A percentile compares a stretch with the other conserved stretches of the same genome.
These are phyloP conservation scores for Cheilosia variabilis DNA, from an alignment of 2,888 invertebrate species.

Conservation along the genomic window DNA sequence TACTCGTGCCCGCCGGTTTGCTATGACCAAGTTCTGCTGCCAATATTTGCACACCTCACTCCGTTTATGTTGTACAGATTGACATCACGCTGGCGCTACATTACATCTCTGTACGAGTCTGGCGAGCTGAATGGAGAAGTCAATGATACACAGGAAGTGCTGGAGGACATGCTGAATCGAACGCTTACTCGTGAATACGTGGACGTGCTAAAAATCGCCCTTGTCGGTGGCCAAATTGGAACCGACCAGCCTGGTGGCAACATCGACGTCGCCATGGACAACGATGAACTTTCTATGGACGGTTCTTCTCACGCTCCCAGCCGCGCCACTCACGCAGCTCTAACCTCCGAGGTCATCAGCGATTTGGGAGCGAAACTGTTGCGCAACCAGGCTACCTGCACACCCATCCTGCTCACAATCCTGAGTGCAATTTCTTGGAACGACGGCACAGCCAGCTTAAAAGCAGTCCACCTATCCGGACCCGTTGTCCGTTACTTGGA, in stretches of 20 bases:
- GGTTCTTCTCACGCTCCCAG: slow-evolving; percentile 85
- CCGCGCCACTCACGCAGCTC: slow-evolving; percentile 83
- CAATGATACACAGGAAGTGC: slow-evolving; percentile 90
- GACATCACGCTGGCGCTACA: slow-evolving; percentile 91
- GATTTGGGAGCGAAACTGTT: slow-evolving; percentile 91
- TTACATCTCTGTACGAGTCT: slow-evolving; percentile 89
- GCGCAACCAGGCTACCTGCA: slow-evolving; percentile 87
- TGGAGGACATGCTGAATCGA: slow-evolving; percentile 93
- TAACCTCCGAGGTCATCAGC: slow-evolving; percentile 90
- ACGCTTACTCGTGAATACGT: slow-evolving; percentile 94
- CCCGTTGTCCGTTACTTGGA: slow-evolving; percentile 89
- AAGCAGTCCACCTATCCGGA: slow-evolving; percentile 90
- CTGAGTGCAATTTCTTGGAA: slow-evolving; percentile 91
- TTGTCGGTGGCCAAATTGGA: slow-evolving; percentile 88
- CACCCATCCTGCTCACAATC: slow-evolving; percentile 87
- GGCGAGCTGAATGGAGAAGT: slow-evolving; percentile 91
- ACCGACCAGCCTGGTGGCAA: slow-evolving; percentile 77
- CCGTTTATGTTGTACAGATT: slow-evolving; percentile 90
- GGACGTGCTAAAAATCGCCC: slow-evolving; percentile 90
- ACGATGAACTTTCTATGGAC: slow-evolving; percentile 89
- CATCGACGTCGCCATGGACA: slow-evolving; percentile 85
- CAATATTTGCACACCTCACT: slow-evolving; percentile 90
- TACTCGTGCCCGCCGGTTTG: slow-evolving; percentile 93
- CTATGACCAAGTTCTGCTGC: slow-evolving; percentile 90
- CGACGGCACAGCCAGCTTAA: slow-evolving; percentile 92